These are phyloP conservation scores for Pheosia tremula DNA, from an alignment of 2,888 invertebrate genomes.

Conservation along the genomic window DNA sequence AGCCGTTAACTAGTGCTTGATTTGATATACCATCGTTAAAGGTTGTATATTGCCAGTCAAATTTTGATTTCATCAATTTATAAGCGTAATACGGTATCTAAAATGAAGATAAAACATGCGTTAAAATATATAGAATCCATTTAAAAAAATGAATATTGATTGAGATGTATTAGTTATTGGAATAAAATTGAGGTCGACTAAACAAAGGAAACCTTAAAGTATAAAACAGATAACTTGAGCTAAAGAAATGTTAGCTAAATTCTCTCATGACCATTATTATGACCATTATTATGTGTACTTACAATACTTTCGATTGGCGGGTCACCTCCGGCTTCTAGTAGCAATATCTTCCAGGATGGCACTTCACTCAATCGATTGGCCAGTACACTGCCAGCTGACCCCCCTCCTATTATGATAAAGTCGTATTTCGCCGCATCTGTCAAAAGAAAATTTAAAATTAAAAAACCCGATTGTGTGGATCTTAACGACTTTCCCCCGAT, in stretches of 20 bases:
- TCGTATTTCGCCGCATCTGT: conserved; percentile 33
- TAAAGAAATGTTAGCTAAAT: too few relatives aligned
- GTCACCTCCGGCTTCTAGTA: conserved; percentile 47
- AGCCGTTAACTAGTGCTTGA: conserved; percentile 1
- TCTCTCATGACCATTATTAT: too few relatives aligned
- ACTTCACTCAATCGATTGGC: conserved; percentile 49
- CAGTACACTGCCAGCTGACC: conserved; percentile 48
- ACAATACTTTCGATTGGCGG: conserved; percentile 38
- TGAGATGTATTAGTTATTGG: too few relatives aligned
- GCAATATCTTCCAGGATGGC: conserved; percentile 41
- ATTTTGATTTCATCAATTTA: not conserved
- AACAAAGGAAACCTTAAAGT: too few relatives aligned
- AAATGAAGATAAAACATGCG: not conserved
- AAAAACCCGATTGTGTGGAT: not conserved
- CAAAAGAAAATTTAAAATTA: not conserved
- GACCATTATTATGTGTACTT: conserved; percentile 17
- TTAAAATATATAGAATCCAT: too few relatives aligned
- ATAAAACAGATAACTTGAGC: too few relatives aligned
- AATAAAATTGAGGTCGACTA: too few relatives aligned
- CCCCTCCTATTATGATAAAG: conserved; percentile 50
- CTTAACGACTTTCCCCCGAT: too few relatives aligned
- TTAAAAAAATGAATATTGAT: too few relatives aligned
- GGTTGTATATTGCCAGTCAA: conserved; percentile 1
- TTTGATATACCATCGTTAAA: not conserved
- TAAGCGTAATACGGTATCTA: not conserved